These are phyloP conservation scores for Strigamia crassipes DNA, from an alignment of 2,888 invertebrate species.

Conservation along the genomic window DNA sequence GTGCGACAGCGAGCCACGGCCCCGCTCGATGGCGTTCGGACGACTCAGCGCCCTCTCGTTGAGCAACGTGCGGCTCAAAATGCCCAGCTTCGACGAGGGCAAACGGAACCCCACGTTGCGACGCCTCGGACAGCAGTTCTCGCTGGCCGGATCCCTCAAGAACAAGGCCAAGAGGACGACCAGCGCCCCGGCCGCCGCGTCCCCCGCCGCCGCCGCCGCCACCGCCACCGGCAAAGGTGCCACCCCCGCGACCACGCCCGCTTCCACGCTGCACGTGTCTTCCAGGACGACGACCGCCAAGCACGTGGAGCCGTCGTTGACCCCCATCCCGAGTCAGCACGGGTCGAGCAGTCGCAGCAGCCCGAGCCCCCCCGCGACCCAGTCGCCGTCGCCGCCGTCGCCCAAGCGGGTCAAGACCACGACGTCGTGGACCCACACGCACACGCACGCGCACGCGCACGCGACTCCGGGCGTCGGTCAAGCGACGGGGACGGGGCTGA, in stretches of 20 bases:
- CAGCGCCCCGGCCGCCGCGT: conserved; percentile 47
- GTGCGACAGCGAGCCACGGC: conserved; percentile 39
- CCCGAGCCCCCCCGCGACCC: conserved; percentile 43
- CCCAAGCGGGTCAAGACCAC: conserved; percentile 2
- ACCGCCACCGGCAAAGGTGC: background rate
- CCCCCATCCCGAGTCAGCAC: conserved; percentile 49
- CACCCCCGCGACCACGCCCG: background rate
- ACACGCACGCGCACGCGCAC: too few relatives aligned
- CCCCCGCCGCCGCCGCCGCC: too few relatives aligned
- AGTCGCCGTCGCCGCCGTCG: conserved; percentile 23
- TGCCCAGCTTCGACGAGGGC: conserved; percentile 50
- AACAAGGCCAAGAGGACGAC: conserved; percentile 48
- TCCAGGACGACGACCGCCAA: background rate
- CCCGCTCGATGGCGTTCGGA: conserved; percentile 13
- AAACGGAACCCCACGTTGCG: conserved; percentile 46
- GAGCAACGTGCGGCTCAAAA: conserved; percentile 44
- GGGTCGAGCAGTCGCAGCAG: conserved; percentile 48
- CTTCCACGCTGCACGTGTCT: conserved; percentile 35
- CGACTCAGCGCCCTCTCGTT: conserved; percentile 45
- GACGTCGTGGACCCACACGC: background rate
- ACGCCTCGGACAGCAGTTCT: conserved; percentile 48
- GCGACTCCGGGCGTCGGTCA: background rate
- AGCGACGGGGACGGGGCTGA: background rate
- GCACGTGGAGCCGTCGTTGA: conserved; percentile 34
- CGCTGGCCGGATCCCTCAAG: conserved; percentile 48